A percentile compares a stretch with the other conserved stretches of the same genome.
phyloP scores from a whole-genome alignment of 1,140 invertebrate genomes.

The Rhizoglyphus robini region DNA sequence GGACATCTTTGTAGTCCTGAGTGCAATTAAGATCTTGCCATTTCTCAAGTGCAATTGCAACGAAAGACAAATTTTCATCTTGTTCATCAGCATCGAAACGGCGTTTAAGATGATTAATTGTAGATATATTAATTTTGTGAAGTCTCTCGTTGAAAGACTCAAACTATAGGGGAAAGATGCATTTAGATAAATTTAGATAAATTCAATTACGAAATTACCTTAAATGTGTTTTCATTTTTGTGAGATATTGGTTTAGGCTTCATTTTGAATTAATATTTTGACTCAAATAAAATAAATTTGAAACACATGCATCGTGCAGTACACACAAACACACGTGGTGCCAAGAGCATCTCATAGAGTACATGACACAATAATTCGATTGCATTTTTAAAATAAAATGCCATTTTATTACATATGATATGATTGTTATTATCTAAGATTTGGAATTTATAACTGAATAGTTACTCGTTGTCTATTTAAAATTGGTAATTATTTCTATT shows the following conservation, averaged over 20 bases:
- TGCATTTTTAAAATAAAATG: too few species aligned
- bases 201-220: conserved; percentile 41
- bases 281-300: too few species aligned
- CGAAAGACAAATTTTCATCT: conserved; percentile 52
- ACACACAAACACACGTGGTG: too few species aligned
- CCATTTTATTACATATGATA: too few species aligned
- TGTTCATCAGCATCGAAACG: conserved; percentile 50
- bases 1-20: conserved; percentile 54
- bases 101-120: conserved; percentile 50
- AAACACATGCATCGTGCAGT: too few species aligned
- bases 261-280: too few species aligned
- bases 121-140: conserved; percentile 56
- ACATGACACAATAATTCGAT: too few species aligned
- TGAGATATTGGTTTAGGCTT: conserved; percentile 60
- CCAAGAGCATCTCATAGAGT: too few species aligned
- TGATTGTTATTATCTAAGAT: too few species aligned
- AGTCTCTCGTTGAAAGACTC: conserved; percentile 69
- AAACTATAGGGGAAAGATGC: conserved; percentile 46
- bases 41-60: conserved; percentile 63
- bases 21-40: conserved; percentile 73
- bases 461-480: too few species aligned
- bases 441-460: too few species aligned
- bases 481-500: too few species aligned
- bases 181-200: conserved; percentile 23
- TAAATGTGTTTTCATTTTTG: conserved; percentile 63